Base-by-base conservation (phyloP, 2,888 invertebrate species). In the Metallyticus violacea region DNA sequence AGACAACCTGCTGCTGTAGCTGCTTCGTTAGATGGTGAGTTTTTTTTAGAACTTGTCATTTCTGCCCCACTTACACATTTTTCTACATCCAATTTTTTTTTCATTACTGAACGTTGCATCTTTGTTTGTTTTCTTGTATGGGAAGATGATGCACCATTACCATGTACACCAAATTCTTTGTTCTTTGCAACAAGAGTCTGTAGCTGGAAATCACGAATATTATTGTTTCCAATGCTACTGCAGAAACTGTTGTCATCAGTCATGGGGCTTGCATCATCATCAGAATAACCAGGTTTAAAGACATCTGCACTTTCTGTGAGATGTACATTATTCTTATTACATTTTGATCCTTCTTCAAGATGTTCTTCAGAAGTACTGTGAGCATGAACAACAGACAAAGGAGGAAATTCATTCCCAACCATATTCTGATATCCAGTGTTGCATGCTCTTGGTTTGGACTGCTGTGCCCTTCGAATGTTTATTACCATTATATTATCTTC, bases 181-280 rank as follows among this genome's bases (percentile, higher is more conserved):
- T 27, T 27, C 26, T n/a, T 81, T 76, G 81, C 81, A 28, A 25
- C 81, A 26, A 22, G 7, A 15, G 26, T 25, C 27, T 26, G 77
- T 2, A 83, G 9, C n/a, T 86, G 62, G 79, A 84, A 86, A 79
- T 85, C 86, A 27, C 62, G 80, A 27, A 87, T 77, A 77, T 88
- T 88, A 29, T 88, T 88, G 27, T 86, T 79, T 27, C 85, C 29
- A 83, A 28, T 83, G 27, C 77, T 81, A 25, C 85, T 86, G 28
- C 78, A 86, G 79, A 84, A 86, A 26, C 86, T 86, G 79, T 85
- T 85, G 62, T 87, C 86, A 76, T 86, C 87, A 7, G 80, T 81
- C n/a, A 85, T 28, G 9, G 82, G 87, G 30, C 86, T 86, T 28
- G 84, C 80, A 28, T 79, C 79, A 62, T 77, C 79, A 76, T 84